Evolutionary conservation across 2,113 vertebrate species (phyloP).

Genomic region (Erythrocercus mccallii): DNA sequence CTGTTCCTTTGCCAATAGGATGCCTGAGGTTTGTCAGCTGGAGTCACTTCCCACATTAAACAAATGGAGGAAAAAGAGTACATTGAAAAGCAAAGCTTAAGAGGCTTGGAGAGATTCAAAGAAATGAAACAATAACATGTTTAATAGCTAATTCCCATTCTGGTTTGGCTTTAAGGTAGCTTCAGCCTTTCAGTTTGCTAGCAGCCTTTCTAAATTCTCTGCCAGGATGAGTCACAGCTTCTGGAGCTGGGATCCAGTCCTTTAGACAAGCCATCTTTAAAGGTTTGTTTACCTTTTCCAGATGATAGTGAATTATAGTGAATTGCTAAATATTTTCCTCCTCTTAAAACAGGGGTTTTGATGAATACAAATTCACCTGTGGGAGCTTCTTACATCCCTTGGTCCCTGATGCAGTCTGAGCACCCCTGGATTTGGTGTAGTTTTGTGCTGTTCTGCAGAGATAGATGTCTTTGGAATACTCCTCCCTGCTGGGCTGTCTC

Average conservation of each 20-base stretch:
- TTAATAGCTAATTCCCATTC: conserved; percentile 39
- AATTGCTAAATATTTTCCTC: neutral
- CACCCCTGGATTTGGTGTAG: neutral
- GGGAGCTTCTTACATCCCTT: neutral
- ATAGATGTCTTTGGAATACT: neutral
- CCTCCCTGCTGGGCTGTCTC: conserved; percentile 34
- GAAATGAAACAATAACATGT: conserved; percentile 28
- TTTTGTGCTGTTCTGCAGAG: neutral
- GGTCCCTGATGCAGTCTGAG: neutral
- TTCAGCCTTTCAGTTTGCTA: conserved; percentile 21
- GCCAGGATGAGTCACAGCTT: conserved; percentile 52
- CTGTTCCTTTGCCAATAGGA: neutral
- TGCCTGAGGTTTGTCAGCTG: conserved; percentile 60
- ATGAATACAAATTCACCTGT: neutral
- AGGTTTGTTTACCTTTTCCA: conserved; percentile 1
- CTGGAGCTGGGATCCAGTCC: neutral
- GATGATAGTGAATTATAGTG: neutral
- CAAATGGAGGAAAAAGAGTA: neutral
- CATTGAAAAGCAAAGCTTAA: conserved; percentile 10
- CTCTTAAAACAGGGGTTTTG: neutral
- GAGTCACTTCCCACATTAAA: conserved; percentile 43
- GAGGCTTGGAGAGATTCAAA: conserved; percentile 32
- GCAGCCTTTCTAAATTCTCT: neutral
- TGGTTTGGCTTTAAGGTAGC: conserved; percentile 60
- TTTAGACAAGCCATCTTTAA: conserved; percentile 7